A percentile compares a stretch with the other conserved stretches of the same genome.
Conservation (phyloP, 1,140 invertebrate genomes). For the Zaprionus tsacasi region DNA sequence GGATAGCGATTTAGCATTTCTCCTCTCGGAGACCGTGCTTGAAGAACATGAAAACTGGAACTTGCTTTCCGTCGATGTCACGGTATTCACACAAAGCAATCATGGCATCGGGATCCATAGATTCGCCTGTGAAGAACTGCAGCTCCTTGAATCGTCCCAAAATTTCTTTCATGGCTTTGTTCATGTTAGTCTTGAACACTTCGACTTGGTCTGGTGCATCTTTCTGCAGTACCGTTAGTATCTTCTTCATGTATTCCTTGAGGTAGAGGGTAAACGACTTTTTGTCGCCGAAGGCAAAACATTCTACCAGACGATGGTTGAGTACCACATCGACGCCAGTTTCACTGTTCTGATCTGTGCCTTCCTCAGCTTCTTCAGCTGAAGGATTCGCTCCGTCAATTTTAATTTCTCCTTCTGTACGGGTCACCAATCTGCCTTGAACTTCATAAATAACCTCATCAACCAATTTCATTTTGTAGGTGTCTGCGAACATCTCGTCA, state of each 20-base stretch:
- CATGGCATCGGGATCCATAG: slow-evolving; percentile 97
- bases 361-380: slow-evolving; percentile 95
- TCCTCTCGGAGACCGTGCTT: slow-evolving; percentile 98
- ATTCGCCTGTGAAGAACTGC: slow-evolving; percentile 97
- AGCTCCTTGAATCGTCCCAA: slow-evolving; percentile 95
- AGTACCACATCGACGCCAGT: slow-evolving; percentile 96
- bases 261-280: slow-evolving; percentile 96
- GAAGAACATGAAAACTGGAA: slow-evolving; percentile 96
- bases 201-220: slow-evolving; percentile 92
- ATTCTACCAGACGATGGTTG: slow-evolving; percentile 95
- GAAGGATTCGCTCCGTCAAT: slow-evolving; percentile 96
- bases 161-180: slow-evolving; percentile 97
- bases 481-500: slow-evolving; percentile 99
- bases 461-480: slow-evolving; percentile 96
- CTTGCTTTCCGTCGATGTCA: slow-evolving; percentile 92
- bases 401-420: slow-evolving; percentile 91
- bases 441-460: slow-evolving; percentile 98
- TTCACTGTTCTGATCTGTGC: slow-evolving; percentile 89
- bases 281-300: slow-evolving; percentile 93
- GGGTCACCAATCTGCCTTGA: slow-evolving; percentile 92
- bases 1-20: slow-evolving; percentile 90
- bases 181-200: slow-evolving; percentile 95
- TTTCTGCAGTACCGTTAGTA: slow-evolving; percentile 93
- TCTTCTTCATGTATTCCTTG: slow-evolving; percentile 99
- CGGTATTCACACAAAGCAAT: slow-evolving; percentile 97